These are phyloP conservation scores for Falcunculus frontatus DNA, from an alignment of 2,113 vertebrate genomes.

Conservation along the genomic window DNA sequence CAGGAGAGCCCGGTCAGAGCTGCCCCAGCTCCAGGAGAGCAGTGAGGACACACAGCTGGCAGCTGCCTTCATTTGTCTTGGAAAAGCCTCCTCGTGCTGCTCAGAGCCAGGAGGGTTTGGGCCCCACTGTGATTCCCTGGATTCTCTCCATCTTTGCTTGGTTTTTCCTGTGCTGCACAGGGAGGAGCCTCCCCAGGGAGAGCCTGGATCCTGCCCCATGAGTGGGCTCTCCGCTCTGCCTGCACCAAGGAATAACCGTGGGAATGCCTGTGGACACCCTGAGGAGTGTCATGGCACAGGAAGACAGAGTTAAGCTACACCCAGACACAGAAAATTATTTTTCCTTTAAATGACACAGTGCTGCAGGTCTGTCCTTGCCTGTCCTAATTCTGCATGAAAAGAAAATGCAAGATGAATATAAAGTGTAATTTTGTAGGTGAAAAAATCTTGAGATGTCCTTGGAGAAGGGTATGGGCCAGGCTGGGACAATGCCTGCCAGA, in stretches of 20 bases:
- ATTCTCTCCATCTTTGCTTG: background rate
- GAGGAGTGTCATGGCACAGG: accelerated
- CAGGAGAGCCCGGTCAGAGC: background rate
- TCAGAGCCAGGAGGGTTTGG: background rate
- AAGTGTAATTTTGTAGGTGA: background rate
- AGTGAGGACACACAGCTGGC: accelerated
- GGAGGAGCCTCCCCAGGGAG: background rate
- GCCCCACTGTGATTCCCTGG: accelerated
- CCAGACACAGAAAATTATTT: background rate
- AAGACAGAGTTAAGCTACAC: background rate
- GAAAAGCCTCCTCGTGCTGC: background rate
- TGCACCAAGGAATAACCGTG: accelerated
- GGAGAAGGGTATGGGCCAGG: background rate
- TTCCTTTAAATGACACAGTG: background rate
- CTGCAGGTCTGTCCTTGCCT: background rate
- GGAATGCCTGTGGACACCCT: accelerated
- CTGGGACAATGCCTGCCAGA: background rate
- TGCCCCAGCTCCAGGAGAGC: background rate
- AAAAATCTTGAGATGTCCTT: background rate
- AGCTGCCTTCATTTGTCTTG: accelerated
- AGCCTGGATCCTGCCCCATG: accelerated
- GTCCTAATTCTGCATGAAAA: background rate
- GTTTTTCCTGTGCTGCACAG: background rate
- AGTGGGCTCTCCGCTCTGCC: accelerated
- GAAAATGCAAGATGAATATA: background rate